These are phyloP conservation scores for Perithous albicinctus DNA, from an alignment of 2,888 invertebrate species.

Conservation along the genomic window DNA sequence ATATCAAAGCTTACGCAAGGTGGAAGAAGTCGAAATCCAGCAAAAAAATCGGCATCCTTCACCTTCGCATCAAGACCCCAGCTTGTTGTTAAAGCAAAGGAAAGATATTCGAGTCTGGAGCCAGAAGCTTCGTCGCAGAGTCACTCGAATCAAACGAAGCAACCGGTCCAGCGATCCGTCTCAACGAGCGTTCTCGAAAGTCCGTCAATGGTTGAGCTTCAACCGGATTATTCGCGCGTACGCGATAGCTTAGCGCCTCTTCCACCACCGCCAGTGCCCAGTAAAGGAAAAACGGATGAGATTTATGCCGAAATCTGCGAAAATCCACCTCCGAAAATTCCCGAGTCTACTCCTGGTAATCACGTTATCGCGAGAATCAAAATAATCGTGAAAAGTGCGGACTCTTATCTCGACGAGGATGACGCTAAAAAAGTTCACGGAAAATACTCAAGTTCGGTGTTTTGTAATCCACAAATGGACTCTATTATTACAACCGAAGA, in stretches of 20 bases:
- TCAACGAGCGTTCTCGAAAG: constrained; percentile 82
- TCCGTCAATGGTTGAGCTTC: constrained; percentile 78
- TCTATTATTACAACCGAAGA: constrained; percentile 81
- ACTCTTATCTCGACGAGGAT: constrained; percentile 66
- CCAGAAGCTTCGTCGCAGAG: constrained; percentile 79
- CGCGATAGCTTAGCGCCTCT: constrained; percentile 81
- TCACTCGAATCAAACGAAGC: constrained; percentile 73
- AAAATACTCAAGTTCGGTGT: constrained; percentile 72
- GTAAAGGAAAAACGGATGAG: constrained; percentile 77
- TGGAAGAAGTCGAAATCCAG: constrained; percentile 79
- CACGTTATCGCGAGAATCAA: constrained; percentile 83
- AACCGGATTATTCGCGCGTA: constrained; percentile 82
- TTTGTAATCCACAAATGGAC: constrained; percentile 73
- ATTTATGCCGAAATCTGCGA: constrained; percentile 83
- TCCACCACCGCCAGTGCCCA: constrained; percentile 71
- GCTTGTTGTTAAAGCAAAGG: constrained; percentile 80
- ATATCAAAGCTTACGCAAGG: constrained; percentile 81
- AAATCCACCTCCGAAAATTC: constrained; percentile 68
- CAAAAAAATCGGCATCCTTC: constrained; percentile 84
- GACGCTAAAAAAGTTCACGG: constrained; percentile 68
- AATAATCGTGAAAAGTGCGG: constrained; percentile 80
- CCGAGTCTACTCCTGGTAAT: constrained; percentile 79
- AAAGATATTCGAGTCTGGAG: constrained; percentile 82
- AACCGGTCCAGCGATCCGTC: constrained; percentile 81
- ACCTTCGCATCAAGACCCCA: constrained; percentile 83